Base-by-base conservation (phyloP, 1,140 invertebrate species). In the Nymphalis io region DNA sequence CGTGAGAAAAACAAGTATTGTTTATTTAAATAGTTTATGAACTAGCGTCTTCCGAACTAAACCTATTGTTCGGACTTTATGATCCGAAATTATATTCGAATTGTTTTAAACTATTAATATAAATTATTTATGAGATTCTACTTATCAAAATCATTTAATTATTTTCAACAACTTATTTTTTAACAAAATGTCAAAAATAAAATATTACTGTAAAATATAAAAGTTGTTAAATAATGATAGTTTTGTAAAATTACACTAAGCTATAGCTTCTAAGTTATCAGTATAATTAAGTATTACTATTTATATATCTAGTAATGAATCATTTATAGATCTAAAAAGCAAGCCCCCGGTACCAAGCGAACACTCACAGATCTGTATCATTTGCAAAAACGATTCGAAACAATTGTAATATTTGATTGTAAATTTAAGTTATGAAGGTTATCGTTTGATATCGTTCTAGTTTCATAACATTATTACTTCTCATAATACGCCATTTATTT, bases 21-120 rank as follows among this genome's bases (percentile, higher is more conserved):
- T 51, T 51, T 51, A 18, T 51, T 20, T 18, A 51, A 51, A 51
- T 51, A 51, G 46, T 51, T 51, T 51, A 51, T 33, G 20, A 21
- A 8, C 12, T 20, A 51, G 46, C 46, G 46, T 18, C 46, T 51
- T 51, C 18, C 46, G 46, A 51, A 51, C 46, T 16, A 51, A 20
- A 51, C 18, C 46, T 51, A 20, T 51, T 51, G 46, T 51, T 51
- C 46, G 46, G 46, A 46, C n/a, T 46, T 46, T 46, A 51, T 51
- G 46, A 51, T 51, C 46, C 46, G 46, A 51, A 51, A 51, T 51
- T 20, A 13, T 51, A 51, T 51, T 51, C 46, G 18, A 20, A 51
- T 20, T 51, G 6, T 18, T 51, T 51, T 51, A 11, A 20, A 51
- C 8, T 20, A 21, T 51, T 46, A 51, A 20, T 51, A 20, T 51